Percentiles rank a stretch among this genome's conserved stretches.
phyloP scores from a whole-genome alignment of 2,113 vertebrate species.

The Martes martes region DNA sequence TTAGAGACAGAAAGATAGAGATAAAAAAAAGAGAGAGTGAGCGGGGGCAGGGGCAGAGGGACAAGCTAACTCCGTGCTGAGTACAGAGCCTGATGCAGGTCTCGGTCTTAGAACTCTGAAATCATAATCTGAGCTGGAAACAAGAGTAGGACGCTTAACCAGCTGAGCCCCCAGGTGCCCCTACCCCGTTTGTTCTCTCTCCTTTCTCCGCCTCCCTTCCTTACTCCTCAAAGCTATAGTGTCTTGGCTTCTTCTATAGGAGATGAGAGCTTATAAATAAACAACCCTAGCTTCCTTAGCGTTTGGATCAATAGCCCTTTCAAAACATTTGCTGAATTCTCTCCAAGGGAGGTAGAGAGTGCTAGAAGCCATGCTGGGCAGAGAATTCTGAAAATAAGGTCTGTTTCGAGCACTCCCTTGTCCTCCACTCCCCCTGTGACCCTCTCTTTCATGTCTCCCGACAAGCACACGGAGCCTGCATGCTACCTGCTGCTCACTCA shows the following conservation, averaged over 20 bases:
- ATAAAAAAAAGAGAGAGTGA: not conserved
- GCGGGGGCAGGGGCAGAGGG: not conserved
- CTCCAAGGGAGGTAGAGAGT: not conserved
- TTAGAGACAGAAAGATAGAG: not conserved
- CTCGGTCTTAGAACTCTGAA: not conserved
- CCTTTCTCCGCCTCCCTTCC: not conserved
- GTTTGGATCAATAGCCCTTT: not conserved
- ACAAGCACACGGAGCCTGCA: not conserved
- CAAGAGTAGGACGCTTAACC: not conserved
- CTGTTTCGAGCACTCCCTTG: not conserved
- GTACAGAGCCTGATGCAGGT: accelerated
- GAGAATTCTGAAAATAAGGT: not conserved
- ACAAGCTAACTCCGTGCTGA: not conserved
- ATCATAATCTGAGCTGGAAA: not conserved
- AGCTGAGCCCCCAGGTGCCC: not conserved
- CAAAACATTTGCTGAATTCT: not conserved
- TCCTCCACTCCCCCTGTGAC: not conserved
- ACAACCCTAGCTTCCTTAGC: not conserved
- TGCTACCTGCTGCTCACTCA: not conserved
- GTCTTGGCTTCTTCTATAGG: not conserved
- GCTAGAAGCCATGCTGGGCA: not conserved
- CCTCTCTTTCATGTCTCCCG: not conserved
- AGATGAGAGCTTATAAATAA: not conserved
- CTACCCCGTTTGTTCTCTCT: not conserved
- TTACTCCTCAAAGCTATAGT: not conserved